Conservation (phyloP, 1,140 invertebrate species). For the Meloidogyne exigua region DNA sequence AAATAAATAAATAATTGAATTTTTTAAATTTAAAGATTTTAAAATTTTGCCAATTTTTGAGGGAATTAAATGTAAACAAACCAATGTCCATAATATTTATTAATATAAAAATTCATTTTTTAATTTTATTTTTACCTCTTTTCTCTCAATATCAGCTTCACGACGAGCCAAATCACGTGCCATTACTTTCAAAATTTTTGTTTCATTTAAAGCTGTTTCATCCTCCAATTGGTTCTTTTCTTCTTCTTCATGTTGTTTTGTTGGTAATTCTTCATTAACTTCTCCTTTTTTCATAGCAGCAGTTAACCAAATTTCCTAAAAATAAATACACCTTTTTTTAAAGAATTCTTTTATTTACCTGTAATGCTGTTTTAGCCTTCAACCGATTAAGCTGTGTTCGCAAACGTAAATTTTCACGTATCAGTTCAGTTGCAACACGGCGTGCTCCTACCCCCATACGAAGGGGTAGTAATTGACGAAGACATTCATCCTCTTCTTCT, state of each 20-base stretch:
- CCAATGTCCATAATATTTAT: neutral
- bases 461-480: constrained; percentile 28
- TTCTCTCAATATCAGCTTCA: neutral
- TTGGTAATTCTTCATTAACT: neutral
- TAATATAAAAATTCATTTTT: neutral
- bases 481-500: constrained; percentile 34
- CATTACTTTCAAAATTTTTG: neutral
- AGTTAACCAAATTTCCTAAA: neutral
- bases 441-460: constrained; percentile 23
- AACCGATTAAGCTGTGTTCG: constrained; percentile 37
- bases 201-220: neutral
- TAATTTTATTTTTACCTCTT: neutral
- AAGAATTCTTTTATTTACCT: constrained; percentile 14
- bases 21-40: no score
- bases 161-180: neutral
- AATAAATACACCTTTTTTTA: neutral
- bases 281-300: neutral
- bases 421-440: constrained; percentile 40
- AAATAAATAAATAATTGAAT: no score
- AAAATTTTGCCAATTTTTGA: no score
- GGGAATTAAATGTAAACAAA: no score
- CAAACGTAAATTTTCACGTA: constrained; percentile 39
- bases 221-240: neutral
- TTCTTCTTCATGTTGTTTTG: neutral
- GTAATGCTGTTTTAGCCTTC: constrained; percentile 41